These are phyloP conservation scores for Cromileptes altivelis DNA, from an alignment of 2,113 vertebrate genomes.

Conservation along the genomic window DNA sequence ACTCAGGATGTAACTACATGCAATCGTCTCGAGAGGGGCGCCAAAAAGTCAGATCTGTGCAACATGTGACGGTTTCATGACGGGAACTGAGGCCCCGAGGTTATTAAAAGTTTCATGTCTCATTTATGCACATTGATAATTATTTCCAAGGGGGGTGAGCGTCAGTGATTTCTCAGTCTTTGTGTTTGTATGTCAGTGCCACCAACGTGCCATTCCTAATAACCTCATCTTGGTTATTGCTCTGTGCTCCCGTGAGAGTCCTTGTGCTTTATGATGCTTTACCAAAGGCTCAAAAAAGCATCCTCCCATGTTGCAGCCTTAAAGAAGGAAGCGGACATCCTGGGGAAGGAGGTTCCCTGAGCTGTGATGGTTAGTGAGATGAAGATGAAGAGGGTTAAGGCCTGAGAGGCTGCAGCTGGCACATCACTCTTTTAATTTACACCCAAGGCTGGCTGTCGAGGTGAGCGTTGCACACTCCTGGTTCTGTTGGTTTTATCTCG, in stretches of 20 bases:
- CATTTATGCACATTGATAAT: constrained; percentile 33
- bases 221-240: neutral
- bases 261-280: constrained; percentile 7
- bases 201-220: constrained; percentile 19
- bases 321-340: neutral
- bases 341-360: constrained; percentile 23
- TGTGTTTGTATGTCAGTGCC: neutral
- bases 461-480: constrained; percentile 14
- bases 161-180: neutral
- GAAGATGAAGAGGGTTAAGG: constrained; percentile 49
- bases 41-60: constrained; percentile 11
- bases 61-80: constrained; percentile 12
- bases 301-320: neutral
- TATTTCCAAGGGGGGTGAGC: neutral
- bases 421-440: constrained; percentile 80
- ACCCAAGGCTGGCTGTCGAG: constrained; percentile 70
- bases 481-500: neutral
- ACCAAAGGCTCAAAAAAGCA: constrained; percentile 13
- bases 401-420: constrained; percentile 43
- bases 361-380: constrained; percentile 43
- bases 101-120: constrained; percentile 55
- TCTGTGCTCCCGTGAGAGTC: neutral
- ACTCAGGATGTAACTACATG: constrained; percentile 17
- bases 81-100: constrained; percentile 25
- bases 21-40: neutral